Evolutionary conservation across 2,888 invertebrate genomes (phyloP).

Genomic region (Erynnis tages): DNA sequence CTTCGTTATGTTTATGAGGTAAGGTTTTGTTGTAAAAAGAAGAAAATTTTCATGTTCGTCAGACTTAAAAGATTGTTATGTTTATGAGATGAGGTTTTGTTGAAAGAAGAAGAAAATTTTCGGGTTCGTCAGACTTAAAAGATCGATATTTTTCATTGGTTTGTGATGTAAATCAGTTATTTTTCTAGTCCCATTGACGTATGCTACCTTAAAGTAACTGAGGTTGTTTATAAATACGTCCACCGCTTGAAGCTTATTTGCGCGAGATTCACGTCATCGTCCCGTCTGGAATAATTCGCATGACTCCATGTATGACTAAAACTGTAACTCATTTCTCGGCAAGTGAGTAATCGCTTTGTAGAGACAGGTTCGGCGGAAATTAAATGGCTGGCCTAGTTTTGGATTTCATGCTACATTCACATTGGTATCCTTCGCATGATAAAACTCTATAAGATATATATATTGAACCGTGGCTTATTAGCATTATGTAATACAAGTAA

Average conservation of each 20-base stretch:
- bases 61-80: too few relatives aligned
- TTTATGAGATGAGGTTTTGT: too few relatives aligned
- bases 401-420: not conserved
- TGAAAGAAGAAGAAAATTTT: too few relatives aligned
- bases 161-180: not conserved
- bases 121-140: too few relatives aligned
- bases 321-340: conserved; percentile 50
- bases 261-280: conserved; percentile 70
- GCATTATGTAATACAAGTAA: not conserved
- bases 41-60: too few relatives aligned
- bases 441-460: too few relatives aligned
- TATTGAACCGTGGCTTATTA: too few relatives aligned
- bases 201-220: conserved; percentile 20
- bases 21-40: too few relatives aligned
- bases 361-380: conserved; percentile 27
- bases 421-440: too few relatives aligned
- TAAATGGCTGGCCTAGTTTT: conserved; percentile 1
- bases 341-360: conserved; percentile 55
- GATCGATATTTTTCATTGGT: too few relatives aligned
- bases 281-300: conserved; percentile 57
- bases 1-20: too few relatives aligned
- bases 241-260: conserved; percentile 60
- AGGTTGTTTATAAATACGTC: conserved; percentile 62
- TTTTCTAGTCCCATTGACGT: not conserved
- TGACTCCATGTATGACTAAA: conserved; percentile 71